phyloP scores from a whole-genome alignment of 2,797 vertebrate genomes.

The Galagoides demidoff region DNA sequence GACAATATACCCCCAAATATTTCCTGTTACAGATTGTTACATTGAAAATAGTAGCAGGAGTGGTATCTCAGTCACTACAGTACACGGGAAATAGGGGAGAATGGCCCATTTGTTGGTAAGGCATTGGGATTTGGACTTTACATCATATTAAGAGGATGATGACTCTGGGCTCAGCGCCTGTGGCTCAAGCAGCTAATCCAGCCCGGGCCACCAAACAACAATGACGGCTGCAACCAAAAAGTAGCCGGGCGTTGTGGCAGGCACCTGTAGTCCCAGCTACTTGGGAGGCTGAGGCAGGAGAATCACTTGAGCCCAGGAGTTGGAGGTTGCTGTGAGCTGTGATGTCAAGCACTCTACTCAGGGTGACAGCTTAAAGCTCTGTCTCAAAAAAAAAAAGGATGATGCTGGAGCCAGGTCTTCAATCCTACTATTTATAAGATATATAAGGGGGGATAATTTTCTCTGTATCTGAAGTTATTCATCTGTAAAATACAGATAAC shows the following conservation, averaged over 20 bases:
- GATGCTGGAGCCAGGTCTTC: not conserved
- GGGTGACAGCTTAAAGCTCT: no score
- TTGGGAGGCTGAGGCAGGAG: no score
- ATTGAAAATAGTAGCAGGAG: not conserved
- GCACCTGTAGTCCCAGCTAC: no score
- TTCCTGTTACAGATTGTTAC: constrained; percentile 16
- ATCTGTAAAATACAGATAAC: not conserved
- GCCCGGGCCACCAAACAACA: no score
- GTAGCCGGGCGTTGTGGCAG: no score
- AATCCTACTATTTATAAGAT: not conserved
- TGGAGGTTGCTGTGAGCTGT: no score
- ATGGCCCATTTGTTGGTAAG: not conserved
- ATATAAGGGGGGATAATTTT: not conserved
- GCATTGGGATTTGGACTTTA: not conserved
- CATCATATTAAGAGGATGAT: constrained; percentile 2
- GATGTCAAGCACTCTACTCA: no score
- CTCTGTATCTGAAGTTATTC: constrained; percentile 12
- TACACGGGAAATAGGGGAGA: not conserved
- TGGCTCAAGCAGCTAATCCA: no score
- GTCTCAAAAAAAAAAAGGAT: no score
- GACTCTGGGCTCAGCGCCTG: not conserved
- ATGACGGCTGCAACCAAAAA: no score
- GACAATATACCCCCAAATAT: not conserved
- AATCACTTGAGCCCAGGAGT: no score
- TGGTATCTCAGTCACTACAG: not conserved